These are phyloP conservation scores for Paracyprichromis sp. DNA, from an alignment of 2,113 vertebrate species.

Conservation along the genomic window DNA sequence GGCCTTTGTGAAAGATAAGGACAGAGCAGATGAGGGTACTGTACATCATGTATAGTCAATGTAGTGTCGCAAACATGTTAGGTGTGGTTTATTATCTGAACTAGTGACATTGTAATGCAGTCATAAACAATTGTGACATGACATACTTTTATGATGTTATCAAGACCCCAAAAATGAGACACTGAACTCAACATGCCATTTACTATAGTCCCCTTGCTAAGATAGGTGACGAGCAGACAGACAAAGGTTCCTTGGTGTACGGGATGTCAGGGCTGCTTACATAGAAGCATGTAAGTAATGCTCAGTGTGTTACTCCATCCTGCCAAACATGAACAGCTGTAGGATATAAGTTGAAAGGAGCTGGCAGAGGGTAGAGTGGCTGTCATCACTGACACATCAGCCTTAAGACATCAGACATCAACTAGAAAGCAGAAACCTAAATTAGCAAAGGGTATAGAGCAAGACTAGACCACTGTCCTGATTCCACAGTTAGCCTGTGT, in stretches of 20 bases:
- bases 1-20: neutral
- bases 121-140: neutral
- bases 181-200: neutral
- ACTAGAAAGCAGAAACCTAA: neutral
- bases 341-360: neutral
- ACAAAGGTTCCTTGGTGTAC: neutral
- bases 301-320: neutral
- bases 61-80: neutral
- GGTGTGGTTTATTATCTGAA: neutral
- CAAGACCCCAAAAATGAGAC: neutral
- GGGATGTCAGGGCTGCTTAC: neutral
- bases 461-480: neutral
- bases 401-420: slow-evolving; percentile 5
- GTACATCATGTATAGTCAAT: neutral
- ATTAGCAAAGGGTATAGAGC: neutral
- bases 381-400: neutral
- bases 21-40: neutral
- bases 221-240: neutral
- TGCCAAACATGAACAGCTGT: neutral
- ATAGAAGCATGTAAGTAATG: neutral
- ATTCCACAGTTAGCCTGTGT: neutral
- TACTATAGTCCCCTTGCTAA: neutral
- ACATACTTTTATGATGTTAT: neutral
- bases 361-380: neutral
- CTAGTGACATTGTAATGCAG: neutral